Evolutionary conservation across 2,113 vertebrate species (phyloP), one percentile per base, ranked within the genome.

Genomic region (Ceyx cyanopectus): DNA sequence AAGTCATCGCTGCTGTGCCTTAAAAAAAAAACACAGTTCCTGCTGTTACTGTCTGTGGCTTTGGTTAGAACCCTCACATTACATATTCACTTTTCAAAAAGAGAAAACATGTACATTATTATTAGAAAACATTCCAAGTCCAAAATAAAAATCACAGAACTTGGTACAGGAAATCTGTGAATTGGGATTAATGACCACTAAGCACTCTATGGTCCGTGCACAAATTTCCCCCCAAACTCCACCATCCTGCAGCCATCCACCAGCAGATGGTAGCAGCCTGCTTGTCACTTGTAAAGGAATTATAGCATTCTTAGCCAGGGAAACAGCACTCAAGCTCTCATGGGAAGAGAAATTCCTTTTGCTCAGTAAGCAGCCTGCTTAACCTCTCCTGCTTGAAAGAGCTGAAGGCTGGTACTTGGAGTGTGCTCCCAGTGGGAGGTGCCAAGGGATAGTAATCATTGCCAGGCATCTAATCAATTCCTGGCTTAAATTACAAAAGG

Each of bases 311-410:
- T 95, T 76, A 51, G 74, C 83, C 84, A 81, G 67, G 40, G 67
- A 81, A 87, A 81, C 65, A 85, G 81, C 54, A 79, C 43, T 82
- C 56, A 43, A 3, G 72, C 81, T 82, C 89, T 93, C 81, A 40
- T 19, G 85, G 84, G 87, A 95, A 84, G 76, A 77, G 46, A 94
- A 95, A 94, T 92, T 92, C 91, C 94, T 95, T 87, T 95, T 92
- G 83, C 95, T 91, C 92, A 81, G 89, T 93, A 83, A 94, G 89
- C 91, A 94, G 84, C 56, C 91, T 94, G 85, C 89, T 96, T 92
- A 91, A 92, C 89, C 63, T 95, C 67, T 73, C 37, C 84, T 92
- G 76, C 81, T 62, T 83, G 73, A 87, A 90, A 90, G 80, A 89
- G 76, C 81, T 89, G 73, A 90, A 91, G 89, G 76, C 84, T 94